Conservation (phyloP, 2,888 invertebrate genomes). For the Eulithis prunata region DNA sequence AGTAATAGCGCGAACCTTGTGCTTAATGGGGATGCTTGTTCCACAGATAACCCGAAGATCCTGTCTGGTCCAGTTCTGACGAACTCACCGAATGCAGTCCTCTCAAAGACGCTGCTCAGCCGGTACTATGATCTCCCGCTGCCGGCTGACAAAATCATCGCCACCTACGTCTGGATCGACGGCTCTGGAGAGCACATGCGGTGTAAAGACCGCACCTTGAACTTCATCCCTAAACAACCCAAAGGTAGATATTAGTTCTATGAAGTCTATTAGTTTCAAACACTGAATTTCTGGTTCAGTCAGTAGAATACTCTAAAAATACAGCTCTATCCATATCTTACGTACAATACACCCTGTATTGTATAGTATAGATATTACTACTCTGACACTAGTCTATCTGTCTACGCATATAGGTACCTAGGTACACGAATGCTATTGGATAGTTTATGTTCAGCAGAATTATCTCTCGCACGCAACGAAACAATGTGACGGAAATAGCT, state of each 20-base stretch:
- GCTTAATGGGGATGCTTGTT: conserved; percentile 7
- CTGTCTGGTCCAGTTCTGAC: conserved; percentile 78
- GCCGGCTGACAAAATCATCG: conserved; percentile 90
- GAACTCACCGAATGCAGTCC: conserved; percentile 92
- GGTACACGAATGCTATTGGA: neutral
- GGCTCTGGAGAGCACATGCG: conserved; percentile 94
- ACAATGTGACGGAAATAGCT: conserved; percentile 1
- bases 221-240: conserved; percentile 90
- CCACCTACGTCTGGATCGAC: conserved; percentile 97
- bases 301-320: no score
- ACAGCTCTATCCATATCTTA: no score
- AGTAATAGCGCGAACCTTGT: no score
- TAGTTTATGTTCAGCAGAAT: neutral
- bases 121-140: conserved; percentile 91
- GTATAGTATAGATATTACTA: no score
- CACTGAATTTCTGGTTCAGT: no score
- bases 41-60: conserved; percentile 78
- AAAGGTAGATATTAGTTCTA: conserved; percentile 83
- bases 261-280: no score
- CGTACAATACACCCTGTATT: no score
- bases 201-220: conserved; percentile 94
- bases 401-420: no score
- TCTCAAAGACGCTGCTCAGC: conserved; percentile 89
- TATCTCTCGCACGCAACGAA: neutral
- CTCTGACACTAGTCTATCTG: no score